Evolutionary conservation across 2,113 vertebrate genomes (phyloP).

Genomic region (Aix galericulata): DNA sequence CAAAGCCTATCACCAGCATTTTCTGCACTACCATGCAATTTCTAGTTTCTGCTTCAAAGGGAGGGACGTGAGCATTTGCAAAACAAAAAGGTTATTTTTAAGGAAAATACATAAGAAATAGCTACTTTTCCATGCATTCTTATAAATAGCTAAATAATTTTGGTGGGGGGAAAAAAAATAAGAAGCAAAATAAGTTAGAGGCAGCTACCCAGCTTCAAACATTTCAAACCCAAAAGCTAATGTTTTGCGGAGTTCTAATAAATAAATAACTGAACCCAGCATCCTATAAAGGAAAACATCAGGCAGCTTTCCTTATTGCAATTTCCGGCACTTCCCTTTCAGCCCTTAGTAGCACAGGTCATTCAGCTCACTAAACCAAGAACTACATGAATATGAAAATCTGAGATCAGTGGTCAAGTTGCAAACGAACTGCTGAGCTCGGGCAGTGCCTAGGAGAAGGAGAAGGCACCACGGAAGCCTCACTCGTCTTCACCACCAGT

Average conservation of each 20-base stretch:
- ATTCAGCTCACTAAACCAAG: background rate
- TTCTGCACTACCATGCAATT: background rate
- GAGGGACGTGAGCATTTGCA: background rate
- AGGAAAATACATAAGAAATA: background rate
- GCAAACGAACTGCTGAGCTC: background rate
- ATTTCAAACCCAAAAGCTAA: background rate
- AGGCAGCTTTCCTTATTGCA: background rate
- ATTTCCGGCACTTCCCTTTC: background rate
- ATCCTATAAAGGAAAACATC: background rate
- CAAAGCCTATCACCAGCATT: background rate
- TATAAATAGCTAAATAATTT: background rate
- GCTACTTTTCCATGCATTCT: background rate
- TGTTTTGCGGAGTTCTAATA: background rate
- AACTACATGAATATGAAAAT: background rate
- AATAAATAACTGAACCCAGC: background rate
- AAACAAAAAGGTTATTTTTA: background rate
- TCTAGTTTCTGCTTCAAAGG: background rate
- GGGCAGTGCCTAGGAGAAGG: background rate
- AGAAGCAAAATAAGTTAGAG: background rate
- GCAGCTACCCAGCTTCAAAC: background rate
- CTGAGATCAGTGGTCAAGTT: background rate
- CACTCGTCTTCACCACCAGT: background rate
- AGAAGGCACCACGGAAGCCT: accelerated
- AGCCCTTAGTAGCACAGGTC: background rate
- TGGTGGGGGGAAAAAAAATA: background rate